Conservation (phyloP, 2,888 invertebrate species). For the Tolmerus cingulatus region DNA sequence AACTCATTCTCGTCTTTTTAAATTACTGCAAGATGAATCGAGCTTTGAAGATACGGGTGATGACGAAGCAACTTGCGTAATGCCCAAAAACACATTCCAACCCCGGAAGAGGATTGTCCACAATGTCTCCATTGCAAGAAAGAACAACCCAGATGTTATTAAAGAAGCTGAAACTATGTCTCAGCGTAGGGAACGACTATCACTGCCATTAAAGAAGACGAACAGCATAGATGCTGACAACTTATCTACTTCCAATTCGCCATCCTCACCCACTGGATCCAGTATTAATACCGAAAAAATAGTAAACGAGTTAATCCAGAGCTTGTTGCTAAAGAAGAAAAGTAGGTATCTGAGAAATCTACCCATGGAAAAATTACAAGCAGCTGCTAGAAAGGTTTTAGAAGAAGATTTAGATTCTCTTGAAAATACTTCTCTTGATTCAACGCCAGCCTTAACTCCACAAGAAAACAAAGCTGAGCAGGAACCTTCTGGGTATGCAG, state of each 20-base stretch:
- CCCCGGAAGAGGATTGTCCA: conserved; percentile 60
- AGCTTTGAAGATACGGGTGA: background rate
- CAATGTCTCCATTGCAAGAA: conserved; percentile 63
- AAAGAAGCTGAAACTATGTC: conserved; percentile 61
- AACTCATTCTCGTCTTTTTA: conserved; percentile 76
- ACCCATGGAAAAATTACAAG: conserved; percentile 69
- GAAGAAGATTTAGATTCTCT: conserved; percentile 67
- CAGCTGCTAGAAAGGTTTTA: conserved; percentile 67
- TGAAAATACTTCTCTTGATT: conserved; percentile 63
- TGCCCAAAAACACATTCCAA: conserved; percentile 47
- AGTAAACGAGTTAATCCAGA: conserved; percentile 69
- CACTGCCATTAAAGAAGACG: conserved; percentile 64
- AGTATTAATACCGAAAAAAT: conserved; percentile 66
- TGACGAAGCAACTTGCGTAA: conserved; percentile 52
- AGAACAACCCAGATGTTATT: conserved; percentile 58
- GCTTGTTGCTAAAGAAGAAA: conserved; percentile 67
- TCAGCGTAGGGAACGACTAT: conserved; percentile 65
- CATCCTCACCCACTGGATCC: conserved; percentile 63
- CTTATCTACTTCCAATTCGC: conserved; percentile 66
- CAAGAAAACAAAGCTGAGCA: conserved; percentile 64
- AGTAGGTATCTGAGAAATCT: conserved; percentile 66
- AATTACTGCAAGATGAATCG: conserved; percentile 70
- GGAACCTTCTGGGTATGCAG: conserved; percentile 63
- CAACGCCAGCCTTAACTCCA: conserved; percentile 65
- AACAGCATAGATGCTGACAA: conserved; percentile 65